A percentile compares a stretch with the other conserved stretches of the same genome.
phyloP scores from a whole-genome alignment of 2,797 vertebrate species.

The Syndactyla subalaris region DNA sequence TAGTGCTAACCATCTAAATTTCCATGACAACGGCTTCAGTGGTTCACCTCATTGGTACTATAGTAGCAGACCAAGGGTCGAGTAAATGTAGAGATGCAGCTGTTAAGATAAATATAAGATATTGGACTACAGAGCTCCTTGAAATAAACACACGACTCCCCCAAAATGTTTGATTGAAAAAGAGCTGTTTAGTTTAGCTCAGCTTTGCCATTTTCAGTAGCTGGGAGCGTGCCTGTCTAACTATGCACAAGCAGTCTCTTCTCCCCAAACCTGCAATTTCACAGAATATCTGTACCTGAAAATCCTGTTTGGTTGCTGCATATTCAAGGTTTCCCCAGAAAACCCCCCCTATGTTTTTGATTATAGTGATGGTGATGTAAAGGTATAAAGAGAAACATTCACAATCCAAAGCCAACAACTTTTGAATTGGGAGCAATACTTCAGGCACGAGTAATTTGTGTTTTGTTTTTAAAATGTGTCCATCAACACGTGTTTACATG shows the following conservation, averaged over 20 bases:
- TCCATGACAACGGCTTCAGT: neutral
- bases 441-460: neutral
- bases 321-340: conserved; percentile 6
- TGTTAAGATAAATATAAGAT: neutral
- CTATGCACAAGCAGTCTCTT: neutral
- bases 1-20: conserved; percentile 15
- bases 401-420: neutral
- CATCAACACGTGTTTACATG: neutral
- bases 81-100: neutral
- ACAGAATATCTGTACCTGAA: conserved; percentile 6
- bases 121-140: neutral
- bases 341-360: neutral
- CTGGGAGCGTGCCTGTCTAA: neutral
- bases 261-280: neutral
- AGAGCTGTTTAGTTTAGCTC: neutral
- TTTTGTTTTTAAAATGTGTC: neutral
- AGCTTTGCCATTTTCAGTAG: neutral
- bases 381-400: neutral
- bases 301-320: conserved; percentile 23
- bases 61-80: neutral
- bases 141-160: neutral
- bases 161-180: neutral
- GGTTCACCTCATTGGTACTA: neutral
- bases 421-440: neutral
- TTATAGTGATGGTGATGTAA: neutral